Conservation (phyloP, 2,888 invertebrate species). For the Fragum whitleyi region DNA sequence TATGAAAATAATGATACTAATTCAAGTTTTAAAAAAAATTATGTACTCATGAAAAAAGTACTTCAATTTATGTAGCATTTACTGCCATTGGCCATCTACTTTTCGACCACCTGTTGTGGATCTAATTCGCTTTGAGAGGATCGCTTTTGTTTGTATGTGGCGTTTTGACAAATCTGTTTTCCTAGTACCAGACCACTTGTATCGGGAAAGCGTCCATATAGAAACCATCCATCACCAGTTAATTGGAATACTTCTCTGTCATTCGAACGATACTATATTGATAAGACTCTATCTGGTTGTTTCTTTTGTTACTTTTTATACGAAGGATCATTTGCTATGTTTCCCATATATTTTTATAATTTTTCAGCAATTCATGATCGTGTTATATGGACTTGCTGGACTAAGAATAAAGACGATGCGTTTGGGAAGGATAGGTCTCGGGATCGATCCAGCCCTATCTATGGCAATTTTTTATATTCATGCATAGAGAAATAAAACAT, state of each 20-base stretch:
- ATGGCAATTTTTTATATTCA: too few species aligned
- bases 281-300: background rate
- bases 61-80: too few species aligned
- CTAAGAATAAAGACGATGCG: too few species aligned
- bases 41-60: too few species aligned
- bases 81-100: background rate
- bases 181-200: background rate
- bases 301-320: background rate
- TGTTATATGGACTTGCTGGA: too few species aligned
- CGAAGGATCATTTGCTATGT: background rate
- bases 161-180: constrained; percentile 13
- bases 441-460: too few species aligned
- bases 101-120: background rate
- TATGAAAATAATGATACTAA: too few species aligned
- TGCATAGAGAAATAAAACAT: too few species aligned
- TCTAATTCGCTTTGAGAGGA: background rate
- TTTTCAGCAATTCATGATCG: too few species aligned
- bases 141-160: constrained; percentile 2
- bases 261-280: constrained; percentile 1
- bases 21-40: too few species aligned
- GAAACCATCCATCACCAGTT: constrained; percentile 7
- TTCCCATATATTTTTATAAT: too few species aligned
- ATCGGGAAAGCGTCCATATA: background rate
- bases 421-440: too few species aligned
- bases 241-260: constrained; percentile 6